Base-by-base conservation (phyloP, 2,797 vertebrate species). In the Acipenser transmontanus region DNA sequence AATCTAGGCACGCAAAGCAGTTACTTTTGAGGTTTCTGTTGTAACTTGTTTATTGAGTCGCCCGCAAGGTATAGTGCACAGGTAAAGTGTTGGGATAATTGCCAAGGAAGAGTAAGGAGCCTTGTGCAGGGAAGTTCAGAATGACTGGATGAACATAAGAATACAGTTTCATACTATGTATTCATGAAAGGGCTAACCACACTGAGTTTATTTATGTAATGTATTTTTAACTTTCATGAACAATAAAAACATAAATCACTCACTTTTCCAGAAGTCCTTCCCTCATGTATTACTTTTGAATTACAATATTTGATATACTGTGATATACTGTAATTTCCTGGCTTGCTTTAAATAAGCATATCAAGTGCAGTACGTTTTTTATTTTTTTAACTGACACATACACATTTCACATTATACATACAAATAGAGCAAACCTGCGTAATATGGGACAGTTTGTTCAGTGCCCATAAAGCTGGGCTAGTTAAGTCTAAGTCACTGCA, bases 191-290 rank as follows among this genome's bases (percentile, higher is more conserved):
- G n/a, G 11, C 7, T 57, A 50, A 47, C 50, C 47, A 17, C 9
- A 49, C 61, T 63, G 12, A 12, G 11, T 48, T 8, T 9, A 3
- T 50, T 73, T 80, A 79, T 82, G 77, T 70, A 78, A 75, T 76
- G 48, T 69, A 70, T 70, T 68, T 64, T 64, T 66, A 67, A 80
- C 47, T 14, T 61, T 71, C 49, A 59, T 69, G 67, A 62, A 51
- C n/a, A 54, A 14, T 61, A 49, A 66, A n/a, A 1, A 54, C 61
- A 47, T 62, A 34, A 34, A 34, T 34, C 34, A 34, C 34, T 34
- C 34, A 34, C 34, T 34, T 34, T 34, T 34, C 34, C 34, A 34
- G 4, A 34, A 34, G 34, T 34, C 34, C 34, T 34, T 34, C 34
- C 4, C 34, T 34, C 34, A 34, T 34, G 34, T 34, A 4, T 34